Conservation (phyloP, 2,113 vertebrate genomes). For the Larimichthys polyactis region DNA sequence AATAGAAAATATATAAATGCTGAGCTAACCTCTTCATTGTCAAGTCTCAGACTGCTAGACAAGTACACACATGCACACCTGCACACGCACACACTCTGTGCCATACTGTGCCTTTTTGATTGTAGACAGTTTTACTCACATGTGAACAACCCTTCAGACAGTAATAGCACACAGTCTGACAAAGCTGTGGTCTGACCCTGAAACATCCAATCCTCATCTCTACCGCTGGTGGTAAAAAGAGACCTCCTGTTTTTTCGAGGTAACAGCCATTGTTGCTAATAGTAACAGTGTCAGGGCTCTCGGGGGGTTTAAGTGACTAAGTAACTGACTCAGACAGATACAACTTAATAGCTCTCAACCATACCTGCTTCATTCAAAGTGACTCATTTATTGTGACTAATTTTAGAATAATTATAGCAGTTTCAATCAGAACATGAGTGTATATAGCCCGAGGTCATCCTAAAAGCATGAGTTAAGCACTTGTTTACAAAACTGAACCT, state of each 20-base stretch:
- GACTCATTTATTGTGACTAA: no score
- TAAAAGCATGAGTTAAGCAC: neutral
- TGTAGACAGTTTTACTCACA: neutral
- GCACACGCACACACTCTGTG: neutral
- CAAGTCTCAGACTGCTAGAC: no score
- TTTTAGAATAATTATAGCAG: neutral
- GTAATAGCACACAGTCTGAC: neutral
- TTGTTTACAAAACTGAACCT: no score
- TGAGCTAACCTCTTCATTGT: neutral
- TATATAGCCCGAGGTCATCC: neutral
- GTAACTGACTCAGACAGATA: constrained; percentile 27
- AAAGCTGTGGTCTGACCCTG: neutral
- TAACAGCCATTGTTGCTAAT: constrained; percentile 23
- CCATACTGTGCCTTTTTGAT: neutral
- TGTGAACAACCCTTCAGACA: neutral
- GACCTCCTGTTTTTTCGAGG: constrained; percentile 34
- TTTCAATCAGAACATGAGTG: neutral
- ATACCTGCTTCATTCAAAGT: neutral
- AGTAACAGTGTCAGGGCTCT: constrained; percentile 9
- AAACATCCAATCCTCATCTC: constrained; percentile 13
- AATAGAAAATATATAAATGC: neutral
- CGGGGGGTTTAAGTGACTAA: neutral
- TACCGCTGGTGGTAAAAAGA: constrained; percentile 4
- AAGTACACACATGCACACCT: neutral
- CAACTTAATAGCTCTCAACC: neutral